These are phyloP conservation scores for Torymus aiolomorphi DNA, from an alignment of 2,888 invertebrate species.

Conservation along the genomic window DNA sequence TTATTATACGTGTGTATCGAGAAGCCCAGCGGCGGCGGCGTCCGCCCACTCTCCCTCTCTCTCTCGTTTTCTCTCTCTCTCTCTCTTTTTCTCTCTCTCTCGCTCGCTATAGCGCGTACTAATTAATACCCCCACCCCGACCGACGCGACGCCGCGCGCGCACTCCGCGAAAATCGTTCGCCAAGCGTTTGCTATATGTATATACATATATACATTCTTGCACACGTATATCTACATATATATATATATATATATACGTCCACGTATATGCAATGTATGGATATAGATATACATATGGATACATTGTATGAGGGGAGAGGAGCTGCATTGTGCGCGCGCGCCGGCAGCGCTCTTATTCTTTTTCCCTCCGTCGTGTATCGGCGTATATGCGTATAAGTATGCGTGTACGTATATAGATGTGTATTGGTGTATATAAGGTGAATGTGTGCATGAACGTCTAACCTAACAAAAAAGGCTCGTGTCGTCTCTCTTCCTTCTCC, in stretches of 20 bases:
- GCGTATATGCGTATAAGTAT: too few relatives aligned
- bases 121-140: slow-evolving; percentile 66
- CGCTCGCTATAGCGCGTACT: slow-evolving; percentile 38
- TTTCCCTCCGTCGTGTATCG: too few relatives aligned
- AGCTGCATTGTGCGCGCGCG: too few relatives aligned
- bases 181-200: not conserved
- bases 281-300: too few relatives aligned
- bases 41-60: not conserved
- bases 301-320: too few relatives aligned
- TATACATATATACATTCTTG: not conserved
- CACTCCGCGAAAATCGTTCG: slow-evolving; percentile 58
- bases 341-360: too few relatives aligned
- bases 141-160: slow-evolving; percentile 39
- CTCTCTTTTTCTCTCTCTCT: not conserved
- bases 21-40: not conserved
- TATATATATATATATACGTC: too few relatives aligned
- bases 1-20: too few relatives aligned
- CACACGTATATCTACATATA: too few relatives aligned
- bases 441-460: slow-evolving; percentile 10
- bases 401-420: too few relatives aligned
- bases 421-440: not conserved
- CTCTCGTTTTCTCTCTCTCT: not conserved
- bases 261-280: too few relatives aligned
- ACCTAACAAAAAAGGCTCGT: slow-evolving; percentile 35
- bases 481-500: not conserved